Evolutionary conservation across 2,113 vertebrate species (phyloP).

Genomic region (Columba livia): DNA sequence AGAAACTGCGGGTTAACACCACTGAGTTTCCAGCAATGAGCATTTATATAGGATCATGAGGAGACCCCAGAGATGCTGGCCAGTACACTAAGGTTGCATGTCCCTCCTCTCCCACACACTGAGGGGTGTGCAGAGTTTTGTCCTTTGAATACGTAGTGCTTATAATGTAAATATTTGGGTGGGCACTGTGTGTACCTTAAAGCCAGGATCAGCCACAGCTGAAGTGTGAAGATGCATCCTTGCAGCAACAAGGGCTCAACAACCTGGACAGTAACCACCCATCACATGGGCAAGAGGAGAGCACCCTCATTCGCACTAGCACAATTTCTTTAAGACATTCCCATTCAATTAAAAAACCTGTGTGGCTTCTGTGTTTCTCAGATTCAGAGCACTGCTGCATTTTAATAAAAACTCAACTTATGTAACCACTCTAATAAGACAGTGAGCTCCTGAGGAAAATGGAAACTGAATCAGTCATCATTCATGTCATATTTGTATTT

Average conservation of each 20-base stretch:
- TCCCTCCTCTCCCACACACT: no score
- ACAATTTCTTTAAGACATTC: background rate
- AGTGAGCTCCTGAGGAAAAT: background rate
- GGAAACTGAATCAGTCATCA: background rate
- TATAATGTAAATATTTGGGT: background rate
- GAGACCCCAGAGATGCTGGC: background rate
- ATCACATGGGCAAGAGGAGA: background rate
- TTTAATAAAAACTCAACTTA: background rate
- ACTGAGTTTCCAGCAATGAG: background rate
- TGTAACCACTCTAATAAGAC: background rate
- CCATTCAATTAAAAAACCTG: background rate
- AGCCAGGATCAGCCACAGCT: background rate
- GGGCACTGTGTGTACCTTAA: background rate
- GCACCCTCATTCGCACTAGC: background rate
- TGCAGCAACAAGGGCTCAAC: background rate
- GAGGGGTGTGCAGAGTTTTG: background rate
- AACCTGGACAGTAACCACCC: background rate
- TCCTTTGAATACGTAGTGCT: background rate
- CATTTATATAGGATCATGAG: background rate
- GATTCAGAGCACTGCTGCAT: background rate
- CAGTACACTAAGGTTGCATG: background rate
- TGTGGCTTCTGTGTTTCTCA: background rate
- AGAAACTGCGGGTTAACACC: background rate
- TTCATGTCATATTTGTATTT: conserved; percentile 3
- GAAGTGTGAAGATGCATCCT: background rate